phyloP scores from a whole-genome alignment of 2,113 vertebrate species.

The Podarcis raffonei region DNA sequence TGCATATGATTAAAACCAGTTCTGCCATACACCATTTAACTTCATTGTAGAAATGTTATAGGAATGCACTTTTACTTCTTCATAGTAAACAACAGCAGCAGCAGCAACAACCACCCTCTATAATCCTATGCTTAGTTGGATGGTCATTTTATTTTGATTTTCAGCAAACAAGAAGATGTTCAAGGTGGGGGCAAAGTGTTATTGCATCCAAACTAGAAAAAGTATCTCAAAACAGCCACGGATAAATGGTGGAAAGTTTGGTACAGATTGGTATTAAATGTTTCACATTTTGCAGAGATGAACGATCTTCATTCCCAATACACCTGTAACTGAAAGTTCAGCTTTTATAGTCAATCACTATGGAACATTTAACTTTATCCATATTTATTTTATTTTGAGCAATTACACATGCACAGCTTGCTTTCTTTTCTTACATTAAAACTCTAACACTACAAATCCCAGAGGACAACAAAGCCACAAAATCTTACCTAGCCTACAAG shows the following conservation, averaged over 20 bases:
- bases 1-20: neutral
- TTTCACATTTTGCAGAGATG: neutral
- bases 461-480: accelerated
- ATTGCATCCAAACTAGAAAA: neutral
- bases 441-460: neutral
- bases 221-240: neutral
- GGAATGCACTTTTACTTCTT: neutral
- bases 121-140: neutral
- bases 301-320: neutral
- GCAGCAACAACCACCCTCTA: too few relatives aligned
- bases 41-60: neutral
- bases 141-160: neutral
- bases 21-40: too few relatives aligned
- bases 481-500: neutral
- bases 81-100: neutral
- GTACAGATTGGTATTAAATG: neutral
- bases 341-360: neutral
- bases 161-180: neutral
- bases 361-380: neutral
- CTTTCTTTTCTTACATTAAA: neutral
- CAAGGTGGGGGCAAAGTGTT: neutral
- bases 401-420: accelerated
- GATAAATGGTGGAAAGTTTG: neutral
- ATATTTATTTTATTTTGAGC: neutral
- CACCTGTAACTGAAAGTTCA: conserved; percentile 4